phyloP scores from a whole-genome alignment of 2,113 vertebrate species.

The Tupaia tana region DNA sequence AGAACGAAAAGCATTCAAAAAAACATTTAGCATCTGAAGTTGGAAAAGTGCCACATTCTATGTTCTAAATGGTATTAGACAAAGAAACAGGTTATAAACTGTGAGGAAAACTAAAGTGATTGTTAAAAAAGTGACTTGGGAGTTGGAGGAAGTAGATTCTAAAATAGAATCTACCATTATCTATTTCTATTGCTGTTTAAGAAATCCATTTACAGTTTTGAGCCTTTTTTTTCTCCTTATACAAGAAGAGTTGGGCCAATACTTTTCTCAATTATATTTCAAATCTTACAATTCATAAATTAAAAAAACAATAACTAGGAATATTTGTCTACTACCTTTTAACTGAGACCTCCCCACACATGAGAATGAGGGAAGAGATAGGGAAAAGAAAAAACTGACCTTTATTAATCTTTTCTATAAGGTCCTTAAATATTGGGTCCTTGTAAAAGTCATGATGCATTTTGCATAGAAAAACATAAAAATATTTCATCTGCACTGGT shows the following conservation, averaged over 20 bases:
- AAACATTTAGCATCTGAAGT: background rate
- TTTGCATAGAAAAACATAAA: too few species aligned
- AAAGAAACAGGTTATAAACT: background rate
- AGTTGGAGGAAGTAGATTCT: background rate
- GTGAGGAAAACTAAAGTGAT: background rate
- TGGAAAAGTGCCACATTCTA: background rate
- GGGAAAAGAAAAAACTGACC: background rate
- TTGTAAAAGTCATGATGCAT: too few species aligned
- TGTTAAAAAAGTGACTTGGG: background rate
- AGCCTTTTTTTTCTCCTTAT: background rate
- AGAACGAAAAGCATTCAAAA: background rate
- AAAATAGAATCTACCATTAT: conserved; percentile 26
- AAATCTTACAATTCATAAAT: conserved; percentile 10
- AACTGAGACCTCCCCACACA: background rate
- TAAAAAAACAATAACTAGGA: background rate
- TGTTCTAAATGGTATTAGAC: background rate
- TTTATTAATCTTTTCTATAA: background rate
- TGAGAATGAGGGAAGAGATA: background rate
- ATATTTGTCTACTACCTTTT: background rate
- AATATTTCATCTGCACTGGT: background rate
- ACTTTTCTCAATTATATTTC: background rate
- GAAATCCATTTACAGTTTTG: conserved; percentile 38
- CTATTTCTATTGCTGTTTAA: background rate
- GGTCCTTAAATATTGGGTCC: too few species aligned
- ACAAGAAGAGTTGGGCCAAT: background rate